Conservation (phyloP, 2,888 invertebrate genomes). For the Trissolcus japonicus region DNA sequence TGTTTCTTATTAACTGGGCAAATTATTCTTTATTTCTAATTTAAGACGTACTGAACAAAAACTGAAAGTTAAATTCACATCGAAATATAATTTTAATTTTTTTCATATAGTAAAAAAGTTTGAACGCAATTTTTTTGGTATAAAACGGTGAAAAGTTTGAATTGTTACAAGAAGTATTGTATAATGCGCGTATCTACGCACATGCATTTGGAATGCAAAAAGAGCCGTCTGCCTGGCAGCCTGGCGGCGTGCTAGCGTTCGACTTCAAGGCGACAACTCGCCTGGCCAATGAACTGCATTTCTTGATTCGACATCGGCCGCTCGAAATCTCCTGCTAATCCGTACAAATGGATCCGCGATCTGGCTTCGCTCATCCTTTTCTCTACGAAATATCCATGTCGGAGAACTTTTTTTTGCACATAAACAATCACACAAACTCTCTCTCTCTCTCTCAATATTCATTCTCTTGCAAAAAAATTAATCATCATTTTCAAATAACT, state of each 20-base stretch:
- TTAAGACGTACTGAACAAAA: too few relatives aligned
- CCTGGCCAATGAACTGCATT: slow-evolving; percentile 71
- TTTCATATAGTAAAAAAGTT: too few relatives aligned
- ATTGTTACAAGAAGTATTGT: slow-evolving; percentile 11
- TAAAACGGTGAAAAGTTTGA: not conserved
- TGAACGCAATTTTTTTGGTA: not conserved
- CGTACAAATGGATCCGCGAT: slow-evolving; percentile 48
- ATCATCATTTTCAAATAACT: too few relatives aligned
- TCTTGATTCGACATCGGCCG: slow-evolving; percentile 57
- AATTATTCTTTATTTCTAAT: too few relatives aligned
- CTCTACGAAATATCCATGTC: too few relatives aligned
- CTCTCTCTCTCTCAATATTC: too few relatives aligned
- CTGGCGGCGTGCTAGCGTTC: slow-evolving; percentile 60
- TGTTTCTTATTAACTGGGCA: too few relatives aligned
- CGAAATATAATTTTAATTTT: too few relatives aligned
- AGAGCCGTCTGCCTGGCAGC: slow-evolving; percentile 56
- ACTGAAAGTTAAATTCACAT: too few relatives aligned
- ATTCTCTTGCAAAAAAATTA: too few relatives aligned
- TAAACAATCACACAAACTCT: too few relatives aligned
- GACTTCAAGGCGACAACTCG: slow-evolving; percentile 73
- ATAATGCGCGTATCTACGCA: slow-evolving; percentile 53
- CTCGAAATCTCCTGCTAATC: slow-evolving; percentile 51
- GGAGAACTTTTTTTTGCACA: too few relatives aligned
- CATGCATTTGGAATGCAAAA: slow-evolving; percentile 67
- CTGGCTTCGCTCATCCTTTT: slow-evolving; percentile 7